phyloP scores from a whole-genome alignment of 1,140 invertebrate genomes.

The Drosophila watanabei region DNA sequence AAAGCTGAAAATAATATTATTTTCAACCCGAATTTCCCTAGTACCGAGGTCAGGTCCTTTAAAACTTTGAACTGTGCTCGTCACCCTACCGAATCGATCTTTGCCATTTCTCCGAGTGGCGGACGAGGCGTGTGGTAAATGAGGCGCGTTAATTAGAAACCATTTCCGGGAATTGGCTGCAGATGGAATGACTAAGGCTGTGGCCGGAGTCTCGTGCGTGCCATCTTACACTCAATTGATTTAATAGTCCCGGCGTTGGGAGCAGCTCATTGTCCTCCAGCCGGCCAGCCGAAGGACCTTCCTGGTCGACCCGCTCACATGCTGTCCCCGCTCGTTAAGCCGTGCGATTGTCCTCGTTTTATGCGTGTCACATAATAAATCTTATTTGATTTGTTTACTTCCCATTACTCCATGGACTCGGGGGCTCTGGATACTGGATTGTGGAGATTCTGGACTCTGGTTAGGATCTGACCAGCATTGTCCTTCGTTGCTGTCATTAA shows the following conservation, averaged over 20 bases:
- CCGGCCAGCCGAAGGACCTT: neutral
- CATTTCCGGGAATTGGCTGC: conserved; percentile 58
- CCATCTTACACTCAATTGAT: conserved; percentile 84
- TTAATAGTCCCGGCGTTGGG: conserved; percentile 63
- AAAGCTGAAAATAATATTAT: neutral
- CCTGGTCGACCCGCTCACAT: conserved; percentile 4
- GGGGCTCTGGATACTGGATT: neutral
- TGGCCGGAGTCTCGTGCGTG: conserved; percentile 54
- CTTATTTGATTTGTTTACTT: conserved; percentile 84
- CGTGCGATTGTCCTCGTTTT: conserved; percentile 66
- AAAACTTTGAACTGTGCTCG: conserved; percentile 21
- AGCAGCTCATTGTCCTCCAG: conserved; percentile 55
- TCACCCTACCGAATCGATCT: conserved; percentile 25
- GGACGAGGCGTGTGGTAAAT: conserved; percentile 60
- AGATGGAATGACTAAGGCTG: conserved; percentile 22
- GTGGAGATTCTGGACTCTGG: conserved; percentile 14
- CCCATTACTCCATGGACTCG: conserved; percentile 31
- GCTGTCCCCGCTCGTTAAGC: conserved; percentile 27
- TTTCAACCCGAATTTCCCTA: neutral
- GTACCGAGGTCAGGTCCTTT: neutral
- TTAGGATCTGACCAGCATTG: conserved; percentile 24
- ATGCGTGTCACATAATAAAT: conserved; percentile 84
- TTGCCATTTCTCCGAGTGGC: conserved; percentile 32
- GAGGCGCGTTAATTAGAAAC: conserved; percentile 74
- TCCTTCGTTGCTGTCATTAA: conserved; percentile 64